Evolutionary conservation across 2,797 vertebrate species (phyloP), one percentile per base, ranked within the genome.

Genomic region (Gambelia wislizenii): DNA sequence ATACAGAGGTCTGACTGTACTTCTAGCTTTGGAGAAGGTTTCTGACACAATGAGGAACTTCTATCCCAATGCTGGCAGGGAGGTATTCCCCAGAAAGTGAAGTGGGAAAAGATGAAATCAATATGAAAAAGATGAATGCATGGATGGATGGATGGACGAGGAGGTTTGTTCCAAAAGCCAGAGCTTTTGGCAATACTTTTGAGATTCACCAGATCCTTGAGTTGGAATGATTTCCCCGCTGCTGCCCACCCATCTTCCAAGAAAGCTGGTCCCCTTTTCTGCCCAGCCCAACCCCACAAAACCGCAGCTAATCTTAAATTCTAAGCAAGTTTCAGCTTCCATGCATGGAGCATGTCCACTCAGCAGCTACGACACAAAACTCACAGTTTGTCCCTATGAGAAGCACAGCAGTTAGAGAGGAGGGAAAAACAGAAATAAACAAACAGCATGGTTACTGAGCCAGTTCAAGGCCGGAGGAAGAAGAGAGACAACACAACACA

Each of bases 381-480:
- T 97, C 96, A 96, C 96, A 95, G 96, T 96, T 95, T 94, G 91
- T 96, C 97, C 96, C 96, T 97, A 94, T 69, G 92, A 95, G 96
- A 94, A 83, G 95, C 89, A 91, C 93, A 94, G 93, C 56, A 59
- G 94, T 91, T 44, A 39, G 93, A 95, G 95, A 42, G 36, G 39
- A 42, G 74, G 70, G 39, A 42, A 22, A 75, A 42, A 42, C 39
- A 42, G 93, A 87, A 72, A 80, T 59, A 72, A 56, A 96, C 92
- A 96, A n/a, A 96, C 87, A 94, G 94, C 87, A 70, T 80, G n/a
- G 88, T 97, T 96, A 96, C 91, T 90, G 93, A 83, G 56, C 75
- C 78, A 67, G 82, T 89, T 92, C 61, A 27, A 85, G 92, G 77
- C 88, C 69, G 42, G 72, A 52, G 87, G 78, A 25, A n/a, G 78